Conservation (phyloP, 2,113 vertebrate species). For the Tenebrosternarchus preto region DNA sequence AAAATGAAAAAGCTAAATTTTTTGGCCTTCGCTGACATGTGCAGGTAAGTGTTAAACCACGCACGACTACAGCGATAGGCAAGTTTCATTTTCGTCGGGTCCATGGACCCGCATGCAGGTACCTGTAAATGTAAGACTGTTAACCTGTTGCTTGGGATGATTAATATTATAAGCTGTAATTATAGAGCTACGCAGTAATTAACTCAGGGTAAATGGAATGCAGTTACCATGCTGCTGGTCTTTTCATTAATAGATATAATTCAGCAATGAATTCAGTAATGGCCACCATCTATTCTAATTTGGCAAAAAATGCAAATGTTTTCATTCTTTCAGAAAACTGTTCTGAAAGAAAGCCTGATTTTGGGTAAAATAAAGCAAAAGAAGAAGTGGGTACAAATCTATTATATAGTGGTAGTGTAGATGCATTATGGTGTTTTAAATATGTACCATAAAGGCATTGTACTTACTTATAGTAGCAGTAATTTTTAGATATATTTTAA, state of each 20-base stretch:
- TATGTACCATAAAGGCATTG: too few relatives aligned
- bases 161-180: too few relatives aligned
- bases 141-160: neutral
- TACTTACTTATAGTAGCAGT: too few relatives aligned
- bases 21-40: slow-evolving; percentile 93
- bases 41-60: slow-evolving; percentile 79
- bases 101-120: too few relatives aligned
- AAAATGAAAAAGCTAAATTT: slow-evolving; percentile 98
- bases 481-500: too few relatives aligned
- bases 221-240: neutral
- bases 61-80: too few relatives aligned
- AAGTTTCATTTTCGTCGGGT: too few relatives aligned
- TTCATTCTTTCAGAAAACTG: neutral
- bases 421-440: too few relatives aligned
- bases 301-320: neutral
- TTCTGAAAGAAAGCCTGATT: neutral
- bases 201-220: neutral
- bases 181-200: too few relatives aligned
- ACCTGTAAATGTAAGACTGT: neutral
- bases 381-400: too few relatives aligned
- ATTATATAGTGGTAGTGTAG: too few relatives aligned
- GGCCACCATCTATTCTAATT: neutral
- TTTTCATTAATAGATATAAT: too few relatives aligned
- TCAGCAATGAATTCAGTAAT: neutral
- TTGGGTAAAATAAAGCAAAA: neutral